A percentile compares a stretch with the other conserved stretches of the same genome.
Evolutionary conservation across 2,113 vertebrate species (phyloP).

Genomic region (Vulpes lagopus): DNA sequence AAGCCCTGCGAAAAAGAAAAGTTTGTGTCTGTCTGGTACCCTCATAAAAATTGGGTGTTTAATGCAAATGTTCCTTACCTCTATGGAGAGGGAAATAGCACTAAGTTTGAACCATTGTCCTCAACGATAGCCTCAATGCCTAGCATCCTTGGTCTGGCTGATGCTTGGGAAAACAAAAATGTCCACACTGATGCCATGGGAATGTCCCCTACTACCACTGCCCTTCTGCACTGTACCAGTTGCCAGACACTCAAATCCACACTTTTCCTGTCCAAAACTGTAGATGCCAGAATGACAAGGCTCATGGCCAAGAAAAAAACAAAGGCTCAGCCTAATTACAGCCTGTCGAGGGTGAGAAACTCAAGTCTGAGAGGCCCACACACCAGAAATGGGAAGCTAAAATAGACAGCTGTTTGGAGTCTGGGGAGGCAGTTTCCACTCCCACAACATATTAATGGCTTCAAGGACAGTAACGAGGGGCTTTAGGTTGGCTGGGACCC

Average conservation of each 20-base stretch:
- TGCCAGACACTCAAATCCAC: slow-evolving; percentile 50
- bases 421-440: not conserved
- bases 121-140: not conserved
- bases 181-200: slow-evolving; percentile 38
- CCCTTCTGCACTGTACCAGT: not conserved
- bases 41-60: not conserved
- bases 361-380: not conserved
- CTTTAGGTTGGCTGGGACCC: not conserved
- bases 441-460: not conserved
- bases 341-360: slow-evolving; percentile 57
- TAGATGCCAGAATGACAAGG: slow-evolving; percentile 59
- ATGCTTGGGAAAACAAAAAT: slow-evolving; percentile 56
- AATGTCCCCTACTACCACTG: not conserved
- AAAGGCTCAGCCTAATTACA: slow-evolving; percentile 63
- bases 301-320: slow-evolving; percentile 59
- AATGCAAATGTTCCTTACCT: not conserved
- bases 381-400: not conserved
- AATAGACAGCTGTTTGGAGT: slow-evolving; percentile 28
- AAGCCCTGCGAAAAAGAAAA: not conserved
- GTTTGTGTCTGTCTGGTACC: not conserved
- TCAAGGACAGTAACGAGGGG: not conserved
- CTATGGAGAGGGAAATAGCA: not conserved
- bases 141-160: not conserved
- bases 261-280: slow-evolving; percentile 48
- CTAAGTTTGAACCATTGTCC: not conserved